Base-by-base conservation (phyloP, 2,797 vertebrate genomes). In the Ptychobarbus kaznakovi region DNA sequence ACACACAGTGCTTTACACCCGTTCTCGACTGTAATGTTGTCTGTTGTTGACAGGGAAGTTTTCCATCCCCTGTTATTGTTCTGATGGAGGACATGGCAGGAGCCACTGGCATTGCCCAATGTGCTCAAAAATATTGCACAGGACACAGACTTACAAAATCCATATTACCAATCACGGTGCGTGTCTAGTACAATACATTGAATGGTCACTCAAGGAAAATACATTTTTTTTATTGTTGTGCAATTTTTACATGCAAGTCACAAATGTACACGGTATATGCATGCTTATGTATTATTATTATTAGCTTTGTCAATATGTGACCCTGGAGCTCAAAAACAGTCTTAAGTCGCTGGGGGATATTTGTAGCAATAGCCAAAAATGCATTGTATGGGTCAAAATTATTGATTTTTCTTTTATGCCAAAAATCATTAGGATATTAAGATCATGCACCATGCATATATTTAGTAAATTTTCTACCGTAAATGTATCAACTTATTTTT, bases 61-160 rank as follows among this genome's bases (percentile, higher is more conserved):
- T 9, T 82, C 81, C 0, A 82, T 82, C 51, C 81, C 81, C 7
- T 82, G 81, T 44, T 82, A 82, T 15, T 82, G 81, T 28, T 25
- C 81, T 11, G 81, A 82, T 15, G 65, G 80, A 82, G 65, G 80
- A 4, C 49, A 56, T 3, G 68, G 65, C 32, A 72, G 80, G 80
- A 70, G 80, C 25, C 83, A 85, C 51, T 85, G 83, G 83, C 75
- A 85, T 63, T 85, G 76, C 58, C 77, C 83, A 22, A 66, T 63
- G 53, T 86, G 84, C 40, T 5, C 3, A 4, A 86, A 86, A 81
- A 49, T 38, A 65, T 32, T 86, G 22, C 53, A 38, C 2, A 81
- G 79, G 72, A 44, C 51, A 35, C 44, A 51, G 28, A 63, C 81
- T 35, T 86, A 65, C 53, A 72, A 42, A 81, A 32, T 61, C 18